Evolutionary conservation across 2,888 invertebrate species (phyloP).

Genomic region (Pandemis corylana): DNA sequence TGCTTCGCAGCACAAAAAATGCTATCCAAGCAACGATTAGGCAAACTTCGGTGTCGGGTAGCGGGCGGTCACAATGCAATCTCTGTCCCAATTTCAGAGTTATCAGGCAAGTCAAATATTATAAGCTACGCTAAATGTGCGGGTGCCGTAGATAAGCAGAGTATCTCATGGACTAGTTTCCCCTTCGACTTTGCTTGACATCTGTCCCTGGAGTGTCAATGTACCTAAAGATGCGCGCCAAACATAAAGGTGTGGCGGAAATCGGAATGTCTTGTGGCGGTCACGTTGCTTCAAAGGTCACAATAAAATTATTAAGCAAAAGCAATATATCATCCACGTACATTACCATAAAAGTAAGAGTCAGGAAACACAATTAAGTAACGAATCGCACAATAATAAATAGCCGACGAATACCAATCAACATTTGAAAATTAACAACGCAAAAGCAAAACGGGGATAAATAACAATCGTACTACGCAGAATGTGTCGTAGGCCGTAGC

Average conservation of each 20-base stretch:
- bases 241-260: conserved; percentile 10
- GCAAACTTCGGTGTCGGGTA: conserved; percentile 49
- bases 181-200: conserved; percentile 33
- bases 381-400: background rate
- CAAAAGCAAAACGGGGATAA: conserved; percentile 7
- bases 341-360: conserved; percentile 10
- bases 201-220: conserved; percentile 1
- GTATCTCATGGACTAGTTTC: conserved; percentile 52
- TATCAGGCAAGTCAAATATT: conserved; percentile 75
- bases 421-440: conserved; percentile 12
- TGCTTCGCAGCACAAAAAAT: conserved; percentile 42
- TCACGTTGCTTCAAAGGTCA: conserved; percentile 6
- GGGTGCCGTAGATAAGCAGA: conserved; percentile 59
- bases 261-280: conserved; percentile 3
- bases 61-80: conserved; percentile 63
- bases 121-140: conserved; percentile 61
- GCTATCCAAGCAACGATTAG: conserved; percentile 49
- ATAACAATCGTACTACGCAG: conserved; percentile 20
- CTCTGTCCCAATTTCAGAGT: conserved; percentile 73
- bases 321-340: conserved; percentile 4
- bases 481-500: conserved; percentile 22
- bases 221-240: conserved; percentile 3
- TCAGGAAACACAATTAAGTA: conserved; percentile 8
- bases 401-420: background rate
- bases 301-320: conserved; percentile 11